Conservation (phyloP, 2,797 vertebrate genomes). For the Mormyrus hasselquistii region DNA sequence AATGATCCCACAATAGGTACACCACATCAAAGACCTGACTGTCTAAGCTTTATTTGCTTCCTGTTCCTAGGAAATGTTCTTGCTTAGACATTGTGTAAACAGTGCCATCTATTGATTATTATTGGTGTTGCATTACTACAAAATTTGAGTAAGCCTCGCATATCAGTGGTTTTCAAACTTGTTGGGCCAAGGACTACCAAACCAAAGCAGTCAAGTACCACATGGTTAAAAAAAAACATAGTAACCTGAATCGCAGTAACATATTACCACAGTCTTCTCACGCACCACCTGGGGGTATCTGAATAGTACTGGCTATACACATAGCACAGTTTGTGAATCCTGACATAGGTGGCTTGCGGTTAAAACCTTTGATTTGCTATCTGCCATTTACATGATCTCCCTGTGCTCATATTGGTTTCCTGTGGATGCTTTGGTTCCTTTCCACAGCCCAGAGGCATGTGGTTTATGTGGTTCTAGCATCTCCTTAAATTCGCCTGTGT, state of each 20-base stretch:
- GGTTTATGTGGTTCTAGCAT: not conserved
- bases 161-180: not conserved
- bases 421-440: not conserved
- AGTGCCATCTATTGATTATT: slow-evolving; percentile 14
- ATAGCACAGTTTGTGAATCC: not conserved
- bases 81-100: not conserved
- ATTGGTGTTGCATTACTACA: not conserved
- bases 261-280: not conserved
- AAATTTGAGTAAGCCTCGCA: not conserved
- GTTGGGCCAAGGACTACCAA: not conserved
- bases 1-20: not conserved
- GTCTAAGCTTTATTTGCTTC: not conserved
- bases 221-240: not conserved
- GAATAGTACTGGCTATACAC: not conserved
- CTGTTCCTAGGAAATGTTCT: not conserved
- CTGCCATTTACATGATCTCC: not conserved
- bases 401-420: not conserved
- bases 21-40: not conserved
- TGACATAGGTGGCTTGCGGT: not conserved
- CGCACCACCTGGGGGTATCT: not conserved
- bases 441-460: not conserved
- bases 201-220: not conserved
- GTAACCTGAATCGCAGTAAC: not conserved
- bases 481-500: not conserved
- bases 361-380: not conserved